These are phyloP conservation scores for Bombus breviceps DNA, from an alignment of 1,140 invertebrate genomes.

Conservation along the genomic window DNA sequence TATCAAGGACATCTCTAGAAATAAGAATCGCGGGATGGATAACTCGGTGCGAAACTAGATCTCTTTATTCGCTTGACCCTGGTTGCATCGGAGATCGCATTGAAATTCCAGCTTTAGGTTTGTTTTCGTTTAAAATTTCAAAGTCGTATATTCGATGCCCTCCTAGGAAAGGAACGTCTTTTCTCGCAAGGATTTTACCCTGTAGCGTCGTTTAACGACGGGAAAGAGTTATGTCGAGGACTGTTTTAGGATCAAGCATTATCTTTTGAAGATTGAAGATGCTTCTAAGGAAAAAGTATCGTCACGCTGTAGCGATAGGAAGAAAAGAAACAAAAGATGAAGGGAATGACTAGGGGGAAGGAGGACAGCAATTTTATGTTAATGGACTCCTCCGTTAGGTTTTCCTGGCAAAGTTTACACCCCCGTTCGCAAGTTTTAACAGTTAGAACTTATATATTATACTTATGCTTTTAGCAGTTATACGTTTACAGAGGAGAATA, in stretches of 20 bases:
- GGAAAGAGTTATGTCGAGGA: neutral
- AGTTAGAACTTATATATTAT: too few species aligned
- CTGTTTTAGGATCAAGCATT: neutral
- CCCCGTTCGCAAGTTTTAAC: too few species aligned
- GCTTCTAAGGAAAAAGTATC: neutral
- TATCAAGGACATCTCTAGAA: neutral
- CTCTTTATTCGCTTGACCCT: conserved; percentile 1
- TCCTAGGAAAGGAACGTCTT: neutral
- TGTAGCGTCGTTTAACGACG: neutral
- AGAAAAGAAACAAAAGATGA: neutral
- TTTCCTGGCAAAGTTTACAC: too few species aligned
- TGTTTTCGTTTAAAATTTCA: conserved; percentile 41
- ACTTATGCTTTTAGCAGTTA: too few species aligned
- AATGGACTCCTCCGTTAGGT: too few species aligned
- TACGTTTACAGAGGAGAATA: too few species aligned
- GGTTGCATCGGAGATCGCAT: neutral
- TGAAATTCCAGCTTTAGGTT: conserved; percentile 17
- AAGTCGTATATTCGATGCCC: conserved; percentile 3
- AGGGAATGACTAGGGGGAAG: neutral
- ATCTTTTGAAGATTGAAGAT: neutral
- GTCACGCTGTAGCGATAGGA: neutral
- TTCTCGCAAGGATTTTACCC: neutral
- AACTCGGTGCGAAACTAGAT: conserved; percentile 15
- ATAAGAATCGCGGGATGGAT: neutral
- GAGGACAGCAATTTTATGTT: too few species aligned